Evolutionary conservation across 2,888 invertebrate species (phyloP), one percentile per base, ranked within the genome.

Genomic region (Yponomeuta evonymella): DNA sequence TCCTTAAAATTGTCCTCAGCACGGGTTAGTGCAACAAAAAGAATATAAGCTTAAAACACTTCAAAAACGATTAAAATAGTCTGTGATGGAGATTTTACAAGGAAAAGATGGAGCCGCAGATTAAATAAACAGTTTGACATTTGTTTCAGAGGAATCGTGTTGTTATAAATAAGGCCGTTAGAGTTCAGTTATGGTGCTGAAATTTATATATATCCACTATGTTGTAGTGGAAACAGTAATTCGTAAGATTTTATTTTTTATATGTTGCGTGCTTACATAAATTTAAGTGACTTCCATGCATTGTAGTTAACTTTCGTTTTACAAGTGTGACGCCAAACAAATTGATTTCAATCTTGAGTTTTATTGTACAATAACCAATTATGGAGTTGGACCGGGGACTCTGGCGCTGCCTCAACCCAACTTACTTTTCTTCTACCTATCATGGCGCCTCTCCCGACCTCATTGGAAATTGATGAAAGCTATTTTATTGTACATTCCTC

Each of bases 401-500:
- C 33, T 33, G 33, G 2, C 33, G 33, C 43, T 43, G 43, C 43
- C 43, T 6, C 43, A 8, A 8, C 43, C 9, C 43, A 43, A 43
- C 43, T 8, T 43, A 43, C 8, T 43, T 43, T 43, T 43, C 43
- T 43, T 43, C 8, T 43, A 43, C 43, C 43, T 43, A 43, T 6
- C 43, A 6, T 43, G 43, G 8, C 43, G 43, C 43, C 43, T 43
- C 58, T 51, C 63, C 51, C 30, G 29, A 29, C 12, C 23, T 51
- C 12, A 69, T 69, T n/a, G 62, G 33, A 69, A 33, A 69, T 62
- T 43, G 15, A 12, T 23, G 33, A 15, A 12, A 30, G 33, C 69
- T 70, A 71, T 70, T 71, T 70, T 71, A 70, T 79, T 80, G 79
- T 83, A 85, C 84, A 83, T 85, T 86, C 82, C 82, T 79, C 73